Evolutionary conservation across 1,140 invertebrate species (phyloP).

Genomic region (Fragariocoptes setiger): DNA sequence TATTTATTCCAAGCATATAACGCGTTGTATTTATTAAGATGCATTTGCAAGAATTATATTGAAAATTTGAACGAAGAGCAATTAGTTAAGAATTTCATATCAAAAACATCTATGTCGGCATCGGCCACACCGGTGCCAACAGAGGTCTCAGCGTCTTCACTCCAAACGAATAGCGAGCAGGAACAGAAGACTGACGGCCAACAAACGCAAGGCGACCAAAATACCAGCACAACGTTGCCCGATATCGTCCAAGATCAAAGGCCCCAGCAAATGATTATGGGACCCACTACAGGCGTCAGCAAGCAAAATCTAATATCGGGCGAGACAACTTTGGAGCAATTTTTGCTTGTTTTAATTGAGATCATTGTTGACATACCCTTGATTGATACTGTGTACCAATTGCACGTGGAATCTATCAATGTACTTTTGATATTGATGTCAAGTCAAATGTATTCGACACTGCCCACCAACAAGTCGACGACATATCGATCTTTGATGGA

Average conservation of each 20-base stretch:
- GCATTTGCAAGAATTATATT: slow-evolving; percentile 56
- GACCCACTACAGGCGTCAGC: neutral
- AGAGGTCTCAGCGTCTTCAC: neutral
- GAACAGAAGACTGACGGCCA: neutral
- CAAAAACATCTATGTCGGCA: slow-evolving; percentile 6
- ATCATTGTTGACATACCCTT: slow-evolving; percentile 43
- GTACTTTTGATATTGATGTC: slow-evolving; percentile 51
- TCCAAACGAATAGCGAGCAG: neutral
- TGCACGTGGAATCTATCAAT: slow-evolving; percentile 61
- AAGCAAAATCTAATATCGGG: slow-evolving; percentile 2
- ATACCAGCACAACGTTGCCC: neutral
- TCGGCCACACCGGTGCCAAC: neutral
- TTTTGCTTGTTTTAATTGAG: slow-evolving; percentile 25
- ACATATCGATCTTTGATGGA: slow-evolving; percentile 25
- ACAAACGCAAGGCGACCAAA: neutral
- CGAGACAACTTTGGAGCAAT: slow-evolving; percentile 9
- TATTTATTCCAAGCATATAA: slow-evolving; percentile 61
- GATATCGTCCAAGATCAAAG: neutral
- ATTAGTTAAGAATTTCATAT: slow-evolving; percentile 20
- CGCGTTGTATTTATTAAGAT: slow-evolving; percentile 58
- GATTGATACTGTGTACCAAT: slow-evolving; percentile 46
- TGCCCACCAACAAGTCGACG: slow-evolving; percentile 27
- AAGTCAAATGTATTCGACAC: slow-evolving; percentile 45
- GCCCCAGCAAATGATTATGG: neutral
- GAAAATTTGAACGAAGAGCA: slow-evolving; percentile 24